Evolutionary conservation across 1,140 invertebrate species (phyloP).

Genomic region (Monochamus saltuarius): DNA sequence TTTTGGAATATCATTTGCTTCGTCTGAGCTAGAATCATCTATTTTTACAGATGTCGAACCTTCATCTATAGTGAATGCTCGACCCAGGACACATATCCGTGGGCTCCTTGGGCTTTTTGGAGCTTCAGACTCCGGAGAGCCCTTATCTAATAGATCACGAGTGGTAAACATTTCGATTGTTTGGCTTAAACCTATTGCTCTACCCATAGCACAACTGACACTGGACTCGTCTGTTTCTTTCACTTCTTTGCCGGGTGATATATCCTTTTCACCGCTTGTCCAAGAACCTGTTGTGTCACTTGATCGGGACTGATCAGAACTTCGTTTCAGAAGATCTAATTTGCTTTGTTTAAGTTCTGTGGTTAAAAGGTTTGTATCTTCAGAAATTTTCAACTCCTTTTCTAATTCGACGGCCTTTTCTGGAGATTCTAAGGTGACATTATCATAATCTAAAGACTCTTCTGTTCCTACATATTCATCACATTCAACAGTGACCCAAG

Average conservation of each 20-base stretch:
- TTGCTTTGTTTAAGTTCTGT: conserved; percentile 51
- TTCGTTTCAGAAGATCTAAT: conserved; percentile 59
- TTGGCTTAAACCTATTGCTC: conserved; percentile 73
- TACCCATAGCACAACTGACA: conserved; percentile 74
- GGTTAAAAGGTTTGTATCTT: conserved; percentile 48
- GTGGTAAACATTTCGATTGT: conserved; percentile 61
- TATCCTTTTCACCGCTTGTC: conserved; percentile 58
- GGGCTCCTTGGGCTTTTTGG: conserved; percentile 47
- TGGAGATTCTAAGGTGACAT: conserved; percentile 40
- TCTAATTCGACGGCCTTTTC: conserved; percentile 51
- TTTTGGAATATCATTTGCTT: conserved; percentile 43
- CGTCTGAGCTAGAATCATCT: conserved; percentile 48
- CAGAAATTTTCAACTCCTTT: conserved; percentile 46
- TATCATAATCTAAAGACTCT: conserved; percentile 54
- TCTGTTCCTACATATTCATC: conserved; percentile 61
- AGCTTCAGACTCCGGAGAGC: conserved; percentile 43
- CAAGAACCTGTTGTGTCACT: conserved; percentile 63
- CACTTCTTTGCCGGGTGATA: conserved; percentile 48
- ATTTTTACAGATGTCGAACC: conserved; percentile 36
- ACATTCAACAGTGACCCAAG: conserved; percentile 63
- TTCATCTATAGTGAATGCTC: conserved; percentile 51
- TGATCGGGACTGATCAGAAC: conserved; percentile 64
- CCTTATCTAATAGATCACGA: conserved; percentile 45
- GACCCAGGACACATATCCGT: conserved; percentile 46
- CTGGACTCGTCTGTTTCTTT: conserved; percentile 75